phyloP scores from a whole-genome alignment of 2,888 invertebrate genomes.

The Pyrrhosoma nymphula region DNA sequence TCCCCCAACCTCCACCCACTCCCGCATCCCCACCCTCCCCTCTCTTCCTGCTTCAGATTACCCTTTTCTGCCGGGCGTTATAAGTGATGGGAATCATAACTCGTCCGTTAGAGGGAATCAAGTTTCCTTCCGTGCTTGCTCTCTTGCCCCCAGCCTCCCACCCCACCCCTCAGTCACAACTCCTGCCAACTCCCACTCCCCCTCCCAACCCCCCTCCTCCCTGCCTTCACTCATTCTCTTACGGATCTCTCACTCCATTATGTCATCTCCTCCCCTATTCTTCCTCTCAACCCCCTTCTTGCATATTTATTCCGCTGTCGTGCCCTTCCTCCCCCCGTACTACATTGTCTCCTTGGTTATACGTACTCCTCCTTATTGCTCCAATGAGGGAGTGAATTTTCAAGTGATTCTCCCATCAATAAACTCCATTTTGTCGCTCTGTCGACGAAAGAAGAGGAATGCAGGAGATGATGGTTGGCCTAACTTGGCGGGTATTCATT shows the following conservation, averaged over 20 bases:
- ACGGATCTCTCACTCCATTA: background rate
- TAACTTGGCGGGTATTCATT: too few relatives aligned
- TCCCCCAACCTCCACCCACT: background rate
- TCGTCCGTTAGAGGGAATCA: constrained; percentile 32
- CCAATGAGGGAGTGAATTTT: background rate
- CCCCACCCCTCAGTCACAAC: background rate
- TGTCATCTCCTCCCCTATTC: background rate
- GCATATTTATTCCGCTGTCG: background rate
- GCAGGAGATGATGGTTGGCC: too few relatives aligned
- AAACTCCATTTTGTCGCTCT: background rate
- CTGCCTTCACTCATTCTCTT: background rate
- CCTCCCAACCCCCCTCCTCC: background rate
- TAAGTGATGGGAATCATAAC: constrained; percentile 39
- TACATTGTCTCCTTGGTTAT: background rate
- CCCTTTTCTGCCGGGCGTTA: constrained; percentile 11
- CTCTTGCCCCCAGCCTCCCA: background rate
- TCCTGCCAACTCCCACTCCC: background rate
- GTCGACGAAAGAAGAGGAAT: too few relatives aligned
- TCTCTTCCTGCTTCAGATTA: background rate
- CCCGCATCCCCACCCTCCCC: background rate
- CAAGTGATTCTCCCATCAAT: background rate
- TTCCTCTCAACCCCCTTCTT: background rate
- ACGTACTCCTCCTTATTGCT: background rate
- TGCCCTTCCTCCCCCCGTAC: background rate
- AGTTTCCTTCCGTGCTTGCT: constrained; percentile 4